Evolutionary conservation across 2,888 invertebrate species (phyloP).

Genomic region (Antheraea assamensis): DNA sequence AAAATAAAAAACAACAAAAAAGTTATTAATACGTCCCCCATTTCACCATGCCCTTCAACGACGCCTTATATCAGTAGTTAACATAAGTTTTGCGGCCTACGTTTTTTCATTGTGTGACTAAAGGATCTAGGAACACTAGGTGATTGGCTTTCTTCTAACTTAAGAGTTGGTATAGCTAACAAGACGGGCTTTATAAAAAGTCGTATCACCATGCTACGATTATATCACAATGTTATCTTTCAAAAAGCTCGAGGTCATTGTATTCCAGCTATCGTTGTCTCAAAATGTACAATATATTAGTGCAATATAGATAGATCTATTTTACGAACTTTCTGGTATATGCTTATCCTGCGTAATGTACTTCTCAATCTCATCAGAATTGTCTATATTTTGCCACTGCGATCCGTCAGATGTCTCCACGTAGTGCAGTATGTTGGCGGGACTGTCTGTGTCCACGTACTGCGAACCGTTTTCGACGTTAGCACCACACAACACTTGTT

Average conservation of each 20-base stretch:
- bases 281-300: neutral
- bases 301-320: neutral
- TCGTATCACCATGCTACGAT: neutral
- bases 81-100: too few species aligned
- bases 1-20: too few species aligned
- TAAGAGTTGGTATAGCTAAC: neutral
- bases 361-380: constrained; percentile 49
- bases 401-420: constrained; percentile 36
- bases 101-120: too few species aligned
- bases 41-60: too few species aligned
- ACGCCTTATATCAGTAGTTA: too few species aligned
- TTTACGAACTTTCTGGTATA: constrained; percentile 22
- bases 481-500: constrained; percentile 36
- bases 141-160: too few species aligned
- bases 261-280: neutral
- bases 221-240: neutral
- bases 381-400: constrained; percentile 55
- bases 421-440: constrained; percentile 17
- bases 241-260: too few species aligned
- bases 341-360: constrained; percentile 27
- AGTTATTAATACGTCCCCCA: too few species aligned
- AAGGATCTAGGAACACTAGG: too few species aligned
- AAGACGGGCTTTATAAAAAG: neutral
- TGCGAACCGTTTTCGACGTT: constrained; percentile 50
- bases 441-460: constrained; percentile 29